Percentiles rank a stretch among this genome's conserved stretches.
Evolutionary conservation across 2,797 vertebrate species (phyloP).

Genomic region (Heliangelus exortis): DNA sequence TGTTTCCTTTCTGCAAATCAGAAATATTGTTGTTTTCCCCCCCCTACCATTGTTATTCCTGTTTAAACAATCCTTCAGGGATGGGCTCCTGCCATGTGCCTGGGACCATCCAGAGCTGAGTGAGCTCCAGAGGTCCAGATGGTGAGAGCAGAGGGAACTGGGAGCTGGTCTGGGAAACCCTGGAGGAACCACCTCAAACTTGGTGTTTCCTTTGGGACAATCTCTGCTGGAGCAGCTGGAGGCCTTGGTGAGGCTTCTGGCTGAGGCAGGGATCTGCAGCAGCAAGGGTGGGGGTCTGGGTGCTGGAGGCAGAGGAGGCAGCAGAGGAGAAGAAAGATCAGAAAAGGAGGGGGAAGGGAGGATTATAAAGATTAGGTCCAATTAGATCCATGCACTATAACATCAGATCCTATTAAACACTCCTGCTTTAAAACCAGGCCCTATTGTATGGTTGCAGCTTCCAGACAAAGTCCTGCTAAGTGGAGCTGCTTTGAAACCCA

Average conservation of each 20-base stretch:
- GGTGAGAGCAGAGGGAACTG: background rate
- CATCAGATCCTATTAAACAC: conserved; percentile 54
- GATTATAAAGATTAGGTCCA: conserved; percentile 32
- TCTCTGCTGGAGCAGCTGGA: background rate
- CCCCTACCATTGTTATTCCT: background rate
- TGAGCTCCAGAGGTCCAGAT: background rate
- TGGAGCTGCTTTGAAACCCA: conserved; percentile 57
- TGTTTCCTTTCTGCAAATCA: background rate
- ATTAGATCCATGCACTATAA: conserved; percentile 5
- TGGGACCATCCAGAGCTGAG: background rate
- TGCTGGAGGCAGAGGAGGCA: background rate
- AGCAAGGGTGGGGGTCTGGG: background rate
- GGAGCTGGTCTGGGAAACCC: background rate
- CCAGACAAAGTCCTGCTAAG: conserved; percentile 38
- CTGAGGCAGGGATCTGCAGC: rapidly evolving
- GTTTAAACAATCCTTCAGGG: background rate
- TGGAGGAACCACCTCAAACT: background rate
- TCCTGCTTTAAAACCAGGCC: conserved; percentile 10
- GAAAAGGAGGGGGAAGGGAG: background rate
- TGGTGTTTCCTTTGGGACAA: background rate
- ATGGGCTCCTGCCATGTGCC: background rate
- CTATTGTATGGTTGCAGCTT: conserved; percentile 12
- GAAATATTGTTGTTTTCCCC: background rate
- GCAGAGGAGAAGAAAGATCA: background rate
- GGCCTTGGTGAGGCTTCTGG: rapidly evolving